Evolutionary conservation across 2,888 invertebrate species (phyloP).

Genomic region (Zhengitettix transpicula): DNA sequence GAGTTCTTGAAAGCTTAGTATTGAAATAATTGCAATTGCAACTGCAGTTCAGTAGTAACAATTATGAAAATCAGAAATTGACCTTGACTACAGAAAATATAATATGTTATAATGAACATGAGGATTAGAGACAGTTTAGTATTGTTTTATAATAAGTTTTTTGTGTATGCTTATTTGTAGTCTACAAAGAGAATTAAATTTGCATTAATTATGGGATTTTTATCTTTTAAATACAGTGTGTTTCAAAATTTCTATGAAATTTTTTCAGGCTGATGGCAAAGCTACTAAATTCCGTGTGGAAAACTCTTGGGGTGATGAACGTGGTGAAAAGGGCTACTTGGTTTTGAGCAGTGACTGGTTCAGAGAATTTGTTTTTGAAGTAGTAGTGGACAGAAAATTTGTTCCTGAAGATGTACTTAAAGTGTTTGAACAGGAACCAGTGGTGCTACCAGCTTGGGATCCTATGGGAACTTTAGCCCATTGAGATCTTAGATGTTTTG

Average conservation of each 20-base stretch:
- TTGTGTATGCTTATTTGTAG: too few species aligned
- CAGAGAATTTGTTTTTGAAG: conserved; percentile 71
- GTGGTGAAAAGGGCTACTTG: conserved; percentile 72
- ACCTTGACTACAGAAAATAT: too few species aligned
- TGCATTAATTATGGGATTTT: too few species aligned
- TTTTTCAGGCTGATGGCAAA: conserved; percentile 38
- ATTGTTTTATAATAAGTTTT: too few species aligned
- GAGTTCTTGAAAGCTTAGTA: too few species aligned
- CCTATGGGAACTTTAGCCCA: conserved; percentile 74
- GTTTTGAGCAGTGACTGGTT: conserved; percentile 77
- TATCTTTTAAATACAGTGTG: too few species aligned
- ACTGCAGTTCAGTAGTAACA: too few species aligned
- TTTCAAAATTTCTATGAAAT: not conserved
- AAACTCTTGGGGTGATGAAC: conserved; percentile 83
- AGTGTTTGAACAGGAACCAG: conserved; percentile 58
- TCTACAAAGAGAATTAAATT: too few species aligned
- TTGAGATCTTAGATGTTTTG: not conserved
- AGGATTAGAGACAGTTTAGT: too few species aligned
- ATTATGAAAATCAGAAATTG: too few species aligned
- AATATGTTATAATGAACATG: too few species aligned
- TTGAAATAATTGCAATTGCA: too few species aligned
- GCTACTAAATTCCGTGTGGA: conserved; percentile 70
- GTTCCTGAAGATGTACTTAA: conserved; percentile 56
- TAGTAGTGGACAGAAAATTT: conserved; percentile 72
- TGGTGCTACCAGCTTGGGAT: conserved; percentile 80